phyloP scores from a whole-genome alignment of 2,113 vertebrate species.

The Dendrocopos noguchii region DNA sequence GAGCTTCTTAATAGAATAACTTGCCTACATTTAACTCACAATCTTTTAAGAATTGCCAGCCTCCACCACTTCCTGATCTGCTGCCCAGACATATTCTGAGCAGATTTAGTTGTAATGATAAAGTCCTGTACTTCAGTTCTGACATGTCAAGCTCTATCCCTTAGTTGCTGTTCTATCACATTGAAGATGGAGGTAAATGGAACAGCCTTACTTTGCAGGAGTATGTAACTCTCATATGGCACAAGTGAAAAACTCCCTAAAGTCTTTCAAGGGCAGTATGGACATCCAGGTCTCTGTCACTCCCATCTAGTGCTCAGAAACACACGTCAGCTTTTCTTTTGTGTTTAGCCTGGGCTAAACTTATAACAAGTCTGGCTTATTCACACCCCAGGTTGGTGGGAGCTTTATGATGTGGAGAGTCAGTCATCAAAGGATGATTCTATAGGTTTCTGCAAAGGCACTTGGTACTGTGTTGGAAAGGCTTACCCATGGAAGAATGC shows the following conservation, averaged over 20 bases:
- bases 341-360: neutral
- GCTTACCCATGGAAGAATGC: neutral
- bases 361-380: neutral
- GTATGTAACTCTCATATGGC: neutral
- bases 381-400: neutral
- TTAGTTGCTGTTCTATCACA: neutral
- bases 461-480: rapidly evolving
- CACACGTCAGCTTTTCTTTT: neutral
- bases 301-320: neutral
- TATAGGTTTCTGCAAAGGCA: neutral
- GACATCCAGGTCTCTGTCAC: neutral
- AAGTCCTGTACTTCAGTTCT: neutral
- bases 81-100: neutral
- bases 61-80: neutral
- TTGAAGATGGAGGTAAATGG: neutral
- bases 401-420: neutral
- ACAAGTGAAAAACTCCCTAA: neutral
- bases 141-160: neutral
- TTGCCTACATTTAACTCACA: neutral
- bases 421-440: neutral
- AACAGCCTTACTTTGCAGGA: neutral
- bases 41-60: neutral
- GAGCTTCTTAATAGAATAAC: neutral
- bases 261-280: neutral
- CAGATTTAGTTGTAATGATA: neutral